Evolutionary conservation across 2,888 invertebrate species (phyloP).

Genomic region (Anthrax anthrax): DNA sequence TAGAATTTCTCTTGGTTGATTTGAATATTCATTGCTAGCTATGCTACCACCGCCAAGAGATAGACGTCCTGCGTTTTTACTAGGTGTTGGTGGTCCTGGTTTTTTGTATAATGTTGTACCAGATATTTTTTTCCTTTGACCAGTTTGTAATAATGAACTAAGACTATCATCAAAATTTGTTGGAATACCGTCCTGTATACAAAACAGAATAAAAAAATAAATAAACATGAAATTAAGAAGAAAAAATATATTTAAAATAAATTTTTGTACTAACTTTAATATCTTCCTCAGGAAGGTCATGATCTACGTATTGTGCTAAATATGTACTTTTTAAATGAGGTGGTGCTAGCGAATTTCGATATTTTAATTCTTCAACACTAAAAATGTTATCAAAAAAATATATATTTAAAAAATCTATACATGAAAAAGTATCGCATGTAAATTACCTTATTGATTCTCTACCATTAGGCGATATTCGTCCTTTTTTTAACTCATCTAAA

Average conservation of each 20-base stretch:
- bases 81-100: slow-evolving; percentile 76
- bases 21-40: slow-evolving; percentile 33
- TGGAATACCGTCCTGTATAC: slow-evolving; percentile 20
- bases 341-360: slow-evolving; percentile 68
- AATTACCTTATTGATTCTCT: slow-evolving; percentile 21
- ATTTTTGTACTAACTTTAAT: slow-evolving; percentile 40
- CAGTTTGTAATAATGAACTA: slow-evolving; percentile 31
- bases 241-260: background rate
- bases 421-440: background rate
- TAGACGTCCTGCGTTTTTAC: slow-evolving; percentile 62
- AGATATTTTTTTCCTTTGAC: slow-evolving; percentile 38
- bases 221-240: background rate
- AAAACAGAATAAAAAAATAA: slow-evolving; percentile 3
- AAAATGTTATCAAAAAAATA: too few relatives aligned
- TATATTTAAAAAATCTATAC: background rate
- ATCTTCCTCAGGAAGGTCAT: slow-evolving; percentile 46
- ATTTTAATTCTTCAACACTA: slow-evolving; percentile 53
- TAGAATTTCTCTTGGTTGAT: slow-evolving; percentile 41
- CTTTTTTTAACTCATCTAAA: slow-evolving; percentile 49
- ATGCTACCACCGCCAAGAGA: slow-evolving; percentile 39
- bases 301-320: slow-evolving; percentile 61
- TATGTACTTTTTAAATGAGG: slow-evolving; percentile 76
- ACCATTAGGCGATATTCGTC: slow-evolving; percentile 34
- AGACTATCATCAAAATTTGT: slow-evolving; percentile 27
- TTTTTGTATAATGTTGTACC: slow-evolving; percentile 63